A percentile compares a stretch with the other conserved stretches of the same genome.
phyloP scores from a whole-genome alignment of 2,113 vertebrate genomes.

The Mobula birostris region DNA sequence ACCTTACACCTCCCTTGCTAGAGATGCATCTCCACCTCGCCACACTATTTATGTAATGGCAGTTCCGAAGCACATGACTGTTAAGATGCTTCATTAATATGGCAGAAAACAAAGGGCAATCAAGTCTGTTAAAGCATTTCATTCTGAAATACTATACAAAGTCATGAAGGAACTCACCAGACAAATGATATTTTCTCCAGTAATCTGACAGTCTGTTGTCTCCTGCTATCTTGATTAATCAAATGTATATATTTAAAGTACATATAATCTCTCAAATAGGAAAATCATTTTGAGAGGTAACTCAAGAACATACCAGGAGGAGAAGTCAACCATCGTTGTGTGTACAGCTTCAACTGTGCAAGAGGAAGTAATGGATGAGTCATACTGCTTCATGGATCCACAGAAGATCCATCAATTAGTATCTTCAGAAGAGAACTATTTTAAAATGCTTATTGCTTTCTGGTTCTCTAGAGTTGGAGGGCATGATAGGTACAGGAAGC shows the following conservation, averaged over 20 bases:
- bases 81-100: neutral
- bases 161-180: neutral
- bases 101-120: neutral
- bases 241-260: neutral
- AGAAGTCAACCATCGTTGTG: neutral
- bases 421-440: neutral
- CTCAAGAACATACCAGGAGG: neutral
- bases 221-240: neutral
- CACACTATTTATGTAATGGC: too few species aligned
- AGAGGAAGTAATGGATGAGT: neutral
- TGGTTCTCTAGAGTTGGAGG: too few species aligned
- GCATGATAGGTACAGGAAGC: too few species aligned
- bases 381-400: neutral
- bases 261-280: neutral
- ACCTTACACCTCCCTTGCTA: too few species aligned
- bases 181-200: neutral
- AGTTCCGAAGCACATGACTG: neutral
- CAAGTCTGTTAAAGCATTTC: neutral
- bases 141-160: neutral
- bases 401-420: slow-evolving; percentile 4
- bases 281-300: neutral
- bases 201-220: neutral
- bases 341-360: neutral
- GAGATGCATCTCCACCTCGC: too few species aligned
- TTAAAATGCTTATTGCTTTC: neutral